phyloP scores from a whole-genome alignment of 1,140 invertebrate species.

The Colletes gigas region DNA sequence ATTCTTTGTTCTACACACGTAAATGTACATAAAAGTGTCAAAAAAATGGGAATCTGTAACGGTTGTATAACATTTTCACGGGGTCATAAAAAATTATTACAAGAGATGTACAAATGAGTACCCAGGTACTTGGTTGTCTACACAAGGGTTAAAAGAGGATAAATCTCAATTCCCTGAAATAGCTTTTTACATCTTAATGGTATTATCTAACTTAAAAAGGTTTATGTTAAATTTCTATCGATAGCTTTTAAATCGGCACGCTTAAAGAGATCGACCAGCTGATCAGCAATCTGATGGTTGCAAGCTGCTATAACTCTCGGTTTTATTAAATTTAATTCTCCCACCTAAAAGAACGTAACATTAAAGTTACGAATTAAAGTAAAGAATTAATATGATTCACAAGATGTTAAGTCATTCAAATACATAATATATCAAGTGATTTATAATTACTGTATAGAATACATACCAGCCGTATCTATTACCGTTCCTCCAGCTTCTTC shows the following conservation, averaged over 20 bases:
- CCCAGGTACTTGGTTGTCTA: too few relatives aligned
- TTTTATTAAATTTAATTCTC: slow-evolving; percentile 85
- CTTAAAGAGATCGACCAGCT: slow-evolving; percentile 80
- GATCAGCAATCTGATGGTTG: slow-evolving; percentile 82
- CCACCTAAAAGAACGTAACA: slow-evolving; percentile 76
- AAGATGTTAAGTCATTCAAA: background rate
- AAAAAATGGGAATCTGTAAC: too few relatives aligned
- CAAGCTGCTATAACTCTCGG: slow-evolving; percentile 84
- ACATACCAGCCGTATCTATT: slow-evolving; percentile 84
- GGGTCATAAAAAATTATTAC: too few relatives aligned
- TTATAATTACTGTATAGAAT: background rate
- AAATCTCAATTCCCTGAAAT: background rate
- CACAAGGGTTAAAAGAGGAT: too few relatives aligned
- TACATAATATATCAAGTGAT: background rate
- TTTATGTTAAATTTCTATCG: slow-evolving; percentile 45
- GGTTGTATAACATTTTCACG: too few relatives aligned
- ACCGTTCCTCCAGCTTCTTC: slow-evolving; percentile 88
- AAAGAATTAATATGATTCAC: slow-evolving; percentile 24
- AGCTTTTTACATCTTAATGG: background rate
- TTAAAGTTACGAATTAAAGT: slow-evolving; percentile 9
- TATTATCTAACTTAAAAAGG: background rate
- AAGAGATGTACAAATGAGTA: too few relatives aligned
- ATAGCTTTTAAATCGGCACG: slow-evolving; percentile 62
- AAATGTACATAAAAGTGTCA: too few relatives aligned
- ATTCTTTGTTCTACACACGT: too few relatives aligned